Conservation (phyloP, 2,113 vertebrate species). For the Oncorhynchus clarkii region DNA sequence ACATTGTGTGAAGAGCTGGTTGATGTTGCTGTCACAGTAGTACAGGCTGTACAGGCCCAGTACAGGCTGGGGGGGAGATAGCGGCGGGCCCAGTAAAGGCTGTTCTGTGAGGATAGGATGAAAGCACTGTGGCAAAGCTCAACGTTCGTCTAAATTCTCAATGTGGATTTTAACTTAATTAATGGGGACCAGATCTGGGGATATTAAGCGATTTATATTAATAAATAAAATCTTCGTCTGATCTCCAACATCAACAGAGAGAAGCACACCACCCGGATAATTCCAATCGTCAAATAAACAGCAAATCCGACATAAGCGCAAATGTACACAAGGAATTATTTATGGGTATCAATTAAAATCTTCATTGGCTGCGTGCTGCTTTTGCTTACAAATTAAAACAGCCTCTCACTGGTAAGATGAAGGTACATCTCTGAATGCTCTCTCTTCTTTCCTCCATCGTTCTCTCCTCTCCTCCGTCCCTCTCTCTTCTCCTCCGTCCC, state of each 20-base stretch:
- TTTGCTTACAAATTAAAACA: slow-evolving; percentile 86
- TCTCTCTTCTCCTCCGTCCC: too few species aligned
- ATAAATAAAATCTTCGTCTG: slow-evolving; percentile 68
- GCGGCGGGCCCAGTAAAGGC: neutral
- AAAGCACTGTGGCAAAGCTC: slow-evolving; percentile 52
- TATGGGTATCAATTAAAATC: slow-evolving; percentile 92
- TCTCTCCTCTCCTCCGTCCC: too few species aligned
- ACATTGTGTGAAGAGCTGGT: too few species aligned
- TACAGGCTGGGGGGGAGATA: too few species aligned
- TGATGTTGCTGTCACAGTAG: too few species aligned
- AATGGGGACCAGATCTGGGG: slow-evolving; percentile 73
- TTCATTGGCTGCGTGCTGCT: slow-evolving; percentile 83
- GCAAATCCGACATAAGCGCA: slow-evolving; percentile 80
- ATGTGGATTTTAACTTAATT: slow-evolving; percentile 76
- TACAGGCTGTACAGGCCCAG: too few species aligned
- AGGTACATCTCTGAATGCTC: slow-evolving; percentile 69
- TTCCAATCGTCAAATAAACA: slow-evolving; percentile 82
- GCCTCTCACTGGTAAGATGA: slow-evolving; percentile 71
- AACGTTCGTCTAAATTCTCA: slow-evolving; percentile 54
- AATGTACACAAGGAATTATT: slow-evolving; percentile 91
- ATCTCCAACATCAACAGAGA: slow-evolving; percentile 71
- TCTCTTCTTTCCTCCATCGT: too few species aligned
- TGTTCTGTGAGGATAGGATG: slow-evolving; percentile 39
- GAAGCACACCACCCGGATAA: slow-evolving; percentile 58
- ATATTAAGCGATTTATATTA: slow-evolving; percentile 70